phyloP scores from a whole-genome alignment of 2,797 vertebrate species.

The Moxostoma hubbsi region DNA sequence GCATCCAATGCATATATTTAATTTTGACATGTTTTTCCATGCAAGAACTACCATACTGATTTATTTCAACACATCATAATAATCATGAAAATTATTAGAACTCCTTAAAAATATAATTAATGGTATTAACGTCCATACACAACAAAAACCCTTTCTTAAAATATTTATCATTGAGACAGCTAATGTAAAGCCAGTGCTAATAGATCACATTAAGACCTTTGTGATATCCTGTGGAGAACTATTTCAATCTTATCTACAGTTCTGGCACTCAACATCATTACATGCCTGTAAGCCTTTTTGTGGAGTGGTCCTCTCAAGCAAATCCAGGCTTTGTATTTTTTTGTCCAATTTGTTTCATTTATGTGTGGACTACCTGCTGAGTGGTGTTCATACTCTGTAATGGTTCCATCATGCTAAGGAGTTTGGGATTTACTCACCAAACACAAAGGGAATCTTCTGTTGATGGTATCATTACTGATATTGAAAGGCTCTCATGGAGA shows the following conservation, averaged over 20 bases:
- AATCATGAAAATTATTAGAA: background rate
- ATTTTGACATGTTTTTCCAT: background rate
- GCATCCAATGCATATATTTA: slow-evolving; percentile 10
- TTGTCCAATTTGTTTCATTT: slow-evolving; percentile 11
- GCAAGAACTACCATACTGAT: background rate
- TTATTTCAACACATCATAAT: background rate
- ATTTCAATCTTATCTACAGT: slow-evolving; percentile 5
- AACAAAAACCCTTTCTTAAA: background rate
- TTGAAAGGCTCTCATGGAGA: slow-evolving; percentile 24
- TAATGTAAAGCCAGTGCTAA: background rate
- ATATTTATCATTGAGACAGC: background rate
- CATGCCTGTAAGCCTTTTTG: slow-evolving; percentile 2
- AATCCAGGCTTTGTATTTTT: background rate
- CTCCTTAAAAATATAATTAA: too few relatives aligned
- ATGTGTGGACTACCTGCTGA: slow-evolving; percentile 19
- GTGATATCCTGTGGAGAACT: slow-evolving; percentile 18
- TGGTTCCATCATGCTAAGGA: background rate
- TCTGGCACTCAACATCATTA: slow-evolving; percentile 19
- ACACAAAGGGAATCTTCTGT: slow-evolving; percentile 31
- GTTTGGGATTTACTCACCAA: background rate
- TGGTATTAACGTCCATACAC: background rate
- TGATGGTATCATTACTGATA: slow-evolving; percentile 29
- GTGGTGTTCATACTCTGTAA: background rate
- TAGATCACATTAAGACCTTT: background rate
- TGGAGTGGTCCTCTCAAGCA: background rate